Evolutionary conservation across 1,140 invertebrate genomes (phyloP).

Genomic region (Heliothis subflexa): DNA sequence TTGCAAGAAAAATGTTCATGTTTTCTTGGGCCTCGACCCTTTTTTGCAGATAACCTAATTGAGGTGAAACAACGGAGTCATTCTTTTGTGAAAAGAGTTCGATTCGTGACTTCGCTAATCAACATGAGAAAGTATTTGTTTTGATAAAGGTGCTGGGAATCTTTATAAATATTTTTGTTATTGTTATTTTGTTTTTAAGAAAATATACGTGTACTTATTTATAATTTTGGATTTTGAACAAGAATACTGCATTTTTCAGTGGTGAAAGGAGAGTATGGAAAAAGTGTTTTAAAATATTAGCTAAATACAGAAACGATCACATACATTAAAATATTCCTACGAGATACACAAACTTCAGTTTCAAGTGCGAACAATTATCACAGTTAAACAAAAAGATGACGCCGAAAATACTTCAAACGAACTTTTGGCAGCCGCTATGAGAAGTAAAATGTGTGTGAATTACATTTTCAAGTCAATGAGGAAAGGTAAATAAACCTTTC

Average conservation of each 20-base stretch:
- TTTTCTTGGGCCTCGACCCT: constrained; percentile 1
- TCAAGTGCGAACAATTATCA: constrained; percentile 8
- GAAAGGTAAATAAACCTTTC: background rate
- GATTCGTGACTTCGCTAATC: background rate
- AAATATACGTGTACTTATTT: background rate
- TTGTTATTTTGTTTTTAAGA: background rate
- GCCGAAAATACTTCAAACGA: constrained; percentile 21
- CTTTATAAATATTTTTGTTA: background rate
- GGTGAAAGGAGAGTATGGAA: too few relatives aligned
- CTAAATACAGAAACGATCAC: background rate
- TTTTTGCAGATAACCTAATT: constrained; percentile 26
- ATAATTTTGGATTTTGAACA: too few relatives aligned
- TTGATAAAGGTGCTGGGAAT: background rate
- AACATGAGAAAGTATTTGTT: background rate
- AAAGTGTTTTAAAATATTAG: background rate
- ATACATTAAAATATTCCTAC: background rate
- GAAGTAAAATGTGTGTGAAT: constrained; percentile 10
- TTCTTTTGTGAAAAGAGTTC: background rate
- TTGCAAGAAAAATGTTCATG: background rate
- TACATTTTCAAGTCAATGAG: constrained; percentile 15
- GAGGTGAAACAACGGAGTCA: constrained; percentile 12
- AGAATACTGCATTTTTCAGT: too few relatives aligned
- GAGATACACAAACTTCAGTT: background rate
- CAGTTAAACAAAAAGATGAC: background rate
- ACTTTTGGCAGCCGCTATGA: constrained; percentile 1